Evolutionary conservation across 2,113 vertebrate species (phyloP).

Genomic region (Pterocles burchelli): DNA sequence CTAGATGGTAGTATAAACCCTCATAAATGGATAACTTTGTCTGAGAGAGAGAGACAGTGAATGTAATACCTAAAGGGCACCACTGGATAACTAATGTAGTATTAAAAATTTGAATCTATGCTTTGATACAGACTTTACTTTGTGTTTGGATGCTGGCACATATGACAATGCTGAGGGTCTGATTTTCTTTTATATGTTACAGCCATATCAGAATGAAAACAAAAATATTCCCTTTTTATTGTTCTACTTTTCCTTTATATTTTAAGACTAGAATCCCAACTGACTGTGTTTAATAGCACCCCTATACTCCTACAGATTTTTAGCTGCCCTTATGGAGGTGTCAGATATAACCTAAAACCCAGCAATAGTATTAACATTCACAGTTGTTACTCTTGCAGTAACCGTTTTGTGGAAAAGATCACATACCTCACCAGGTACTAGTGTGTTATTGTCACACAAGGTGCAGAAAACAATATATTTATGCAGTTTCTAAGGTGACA

Average conservation of each 20-base stretch:
- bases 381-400: not conserved
- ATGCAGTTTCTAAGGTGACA: not conserved
- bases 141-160: not conserved
- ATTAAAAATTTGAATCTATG: not conserved
- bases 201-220: not conserved
- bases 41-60: not conserved
- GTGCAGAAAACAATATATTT: not conserved
- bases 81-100: not conserved
- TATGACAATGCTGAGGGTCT: not conserved
- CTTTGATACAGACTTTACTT: not conserved
- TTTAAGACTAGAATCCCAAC: not conserved
- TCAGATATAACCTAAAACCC: not conserved
- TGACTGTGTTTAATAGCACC: not conserved
- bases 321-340: not conserved
- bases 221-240: not conserved
- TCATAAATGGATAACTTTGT: conserved; percentile 1
- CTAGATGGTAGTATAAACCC: conserved; percentile 61
- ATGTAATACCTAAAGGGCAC: not conserved
- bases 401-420: not conserved
- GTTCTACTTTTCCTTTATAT: not conserved
- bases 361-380: not conserved
- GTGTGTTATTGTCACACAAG: not conserved
- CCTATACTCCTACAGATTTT: not conserved
- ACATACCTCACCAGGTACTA: not conserved
- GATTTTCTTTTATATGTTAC: not conserved